Conservation (phyloP, 2,888 invertebrate genomes). For the Melitaea athalia region DNA sequence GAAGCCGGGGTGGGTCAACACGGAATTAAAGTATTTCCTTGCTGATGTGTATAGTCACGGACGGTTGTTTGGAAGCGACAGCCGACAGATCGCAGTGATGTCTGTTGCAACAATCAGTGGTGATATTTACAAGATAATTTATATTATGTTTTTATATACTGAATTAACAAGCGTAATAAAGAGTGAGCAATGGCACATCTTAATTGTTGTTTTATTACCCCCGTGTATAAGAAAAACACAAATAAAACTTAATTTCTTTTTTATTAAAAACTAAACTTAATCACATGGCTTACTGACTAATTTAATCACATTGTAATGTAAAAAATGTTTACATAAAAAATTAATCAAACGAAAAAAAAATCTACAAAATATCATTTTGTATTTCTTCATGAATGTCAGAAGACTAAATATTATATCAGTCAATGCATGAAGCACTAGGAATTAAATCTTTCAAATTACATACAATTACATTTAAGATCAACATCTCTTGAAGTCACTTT, state of each 20-base stretch:
- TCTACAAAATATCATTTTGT: too few species aligned
- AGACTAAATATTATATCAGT: background rate
- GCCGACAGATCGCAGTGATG: slow-evolving; percentile 49
- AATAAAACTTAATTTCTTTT: background rate
- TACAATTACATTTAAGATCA: background rate
- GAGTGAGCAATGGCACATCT: slow-evolving; percentile 81
- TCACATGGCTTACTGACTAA: background rate
- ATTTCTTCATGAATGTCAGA: background rate
- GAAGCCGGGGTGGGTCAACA: slow-evolving; percentile 1
- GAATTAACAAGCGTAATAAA: slow-evolving; percentile 81
- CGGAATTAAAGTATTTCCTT: slow-evolving; percentile 10
- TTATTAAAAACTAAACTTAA: background rate
- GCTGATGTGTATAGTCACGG: slow-evolving; percentile 10
- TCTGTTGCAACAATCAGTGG: slow-evolving; percentile 59
- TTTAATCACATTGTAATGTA: background rate
- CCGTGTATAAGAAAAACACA: background rate
- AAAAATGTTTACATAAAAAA: background rate
- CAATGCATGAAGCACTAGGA: slow-evolving; percentile 5
- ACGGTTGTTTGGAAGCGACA: background rate
- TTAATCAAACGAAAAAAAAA: background rate
- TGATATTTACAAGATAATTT: slow-evolving; percentile 79
- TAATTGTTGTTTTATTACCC: slow-evolving; percentile 63
- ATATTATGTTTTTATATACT: slow-evolving; percentile 78
- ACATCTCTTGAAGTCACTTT: background rate
- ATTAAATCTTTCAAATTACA: background rate